Base-by-base conservation (phyloP, 2,113 vertebrate species). In the Syngnathus scovelli region DNA sequence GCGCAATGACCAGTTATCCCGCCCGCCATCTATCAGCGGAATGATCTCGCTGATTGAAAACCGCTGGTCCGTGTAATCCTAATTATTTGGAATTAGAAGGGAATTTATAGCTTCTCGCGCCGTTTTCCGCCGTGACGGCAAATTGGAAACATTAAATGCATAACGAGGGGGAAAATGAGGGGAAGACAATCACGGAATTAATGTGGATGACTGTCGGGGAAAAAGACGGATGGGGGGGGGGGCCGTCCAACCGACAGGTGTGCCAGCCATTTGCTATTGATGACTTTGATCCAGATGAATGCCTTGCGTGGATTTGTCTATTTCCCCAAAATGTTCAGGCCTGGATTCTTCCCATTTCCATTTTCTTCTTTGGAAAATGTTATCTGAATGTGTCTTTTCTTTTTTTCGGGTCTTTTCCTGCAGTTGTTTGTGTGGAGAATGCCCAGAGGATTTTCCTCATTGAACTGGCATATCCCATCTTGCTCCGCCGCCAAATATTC, bases 21-120 rank as follows among this genome's bases (percentile, higher is more conserved):
- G 89, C 93, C 93, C 89, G 89, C 93, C 93, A 94, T 94, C 93
- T 94, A 95, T 96, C 94, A 94, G 87, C 87, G 90, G 93, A 93
- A 96, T 95, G 94, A 96, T 96, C 94, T 94, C 92, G 81, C 93
- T 96, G 95, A 96, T 96, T 95, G 94, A 96, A 96, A 96, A 96
- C 91, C 94, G 94, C 93, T 92, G 94, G 94, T 94, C 94, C 94
- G 19, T 95, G 94, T 96, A 95, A 96, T 96, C 93, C 91, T 94
- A 94, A 95, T 96, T 95, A 96, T 95, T 95, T 95, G 93, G 93
- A 95, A 95, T 95, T 95, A 95, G 94, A 94, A 93, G 92, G 91
- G 92, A 95, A 96, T 95, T 95, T 95, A 95, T 94, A 90, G 92
- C 91, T 80, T 92, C 89, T 88, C 81, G 86, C 91, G 82, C 90